Evolutionary conservation across 2,888 invertebrate species (phyloP), one percentile per base, ranked within the genome.

Genomic region (Epinotia nisella): DNA sequence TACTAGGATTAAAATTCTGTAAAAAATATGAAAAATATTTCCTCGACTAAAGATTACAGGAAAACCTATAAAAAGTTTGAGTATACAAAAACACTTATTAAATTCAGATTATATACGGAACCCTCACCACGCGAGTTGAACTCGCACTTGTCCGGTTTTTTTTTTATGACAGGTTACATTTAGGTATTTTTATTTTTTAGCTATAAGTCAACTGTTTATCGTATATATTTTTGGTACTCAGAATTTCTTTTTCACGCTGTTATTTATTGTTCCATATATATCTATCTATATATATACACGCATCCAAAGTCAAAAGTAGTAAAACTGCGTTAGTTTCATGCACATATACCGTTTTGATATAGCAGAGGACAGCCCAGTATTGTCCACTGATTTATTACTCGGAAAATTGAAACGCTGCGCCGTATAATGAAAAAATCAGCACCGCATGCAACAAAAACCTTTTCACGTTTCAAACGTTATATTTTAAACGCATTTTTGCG

Each of bases 351-450:
- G 17, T 64, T 53, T 55, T 17, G 11, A 2, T 5, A 17, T 53
- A 19, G 41, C 24, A n/a, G 49, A 24, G 75, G 74, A 68, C 67
- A 66, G 64, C 69, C 70, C 75, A 77, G 80, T 81, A 84, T 86
- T 87, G 85, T 86, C 84, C 79, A 79, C 78, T 87, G 87, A 87
- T 88, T 88, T 87, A 88, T 88, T 83, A 84, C 80, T 80, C 78
- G 78, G 82, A 83, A 88, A 87, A 88, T 87, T 88, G 87, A 88
- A 88, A 84, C 74, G 72, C 74, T 67, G 67, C 80, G 81, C 82
- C 81, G 80, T 87, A 86, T 85, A 87, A 87, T 87, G 85, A 87
- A 88, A n/a, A 87, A 83, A 86, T 82, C 85, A 84, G 82, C 85
- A 86, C 85, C 87, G 85, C 85, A 84, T 85, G 85, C 83, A 85